Evolutionary conservation across 2,797 vertebrate genomes (phyloP).

Genomic region (Psittacula echo): DNA sequence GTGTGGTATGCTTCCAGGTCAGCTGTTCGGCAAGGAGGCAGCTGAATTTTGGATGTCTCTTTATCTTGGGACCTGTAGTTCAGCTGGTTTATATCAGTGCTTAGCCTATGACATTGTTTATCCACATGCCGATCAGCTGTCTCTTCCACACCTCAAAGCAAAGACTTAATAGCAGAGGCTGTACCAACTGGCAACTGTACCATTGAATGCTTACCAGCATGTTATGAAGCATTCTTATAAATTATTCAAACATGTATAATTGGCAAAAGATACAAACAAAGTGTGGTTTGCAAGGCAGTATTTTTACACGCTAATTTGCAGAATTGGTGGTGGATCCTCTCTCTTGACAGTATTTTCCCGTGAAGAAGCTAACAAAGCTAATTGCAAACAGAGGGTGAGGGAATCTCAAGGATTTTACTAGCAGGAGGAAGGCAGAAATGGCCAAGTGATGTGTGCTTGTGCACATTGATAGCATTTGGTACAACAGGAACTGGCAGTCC

Average conservation of each 20-base stretch:
- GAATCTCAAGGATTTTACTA: not conserved
- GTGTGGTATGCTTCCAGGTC: not conserved
- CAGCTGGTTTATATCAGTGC: not conserved
- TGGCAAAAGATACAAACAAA: slow-evolving; percentile 49
- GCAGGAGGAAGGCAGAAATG: not conserved
- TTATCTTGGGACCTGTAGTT: not conserved
- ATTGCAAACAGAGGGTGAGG: not conserved
- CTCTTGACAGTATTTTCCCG: not conserved
- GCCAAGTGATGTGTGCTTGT: fast-evolving
- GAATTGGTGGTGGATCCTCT: slow-evolving; percentile 1
- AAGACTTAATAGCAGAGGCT: not conserved
- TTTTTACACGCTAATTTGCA: slow-evolving; percentile 31
- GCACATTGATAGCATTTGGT: fast-evolving
- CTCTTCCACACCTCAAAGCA: not conserved
- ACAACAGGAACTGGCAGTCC: not conserved
- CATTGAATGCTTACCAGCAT: slow-evolving; percentile 3
- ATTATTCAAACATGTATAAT: slow-evolving; percentile 13
- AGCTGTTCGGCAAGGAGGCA: not conserved
- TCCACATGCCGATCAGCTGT: not conserved
- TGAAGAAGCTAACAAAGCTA: slow-evolving; percentile 13
- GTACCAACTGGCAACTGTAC: not conserved
- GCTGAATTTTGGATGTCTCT: not conserved
- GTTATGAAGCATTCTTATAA: not conserved
- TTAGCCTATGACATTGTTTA: slow-evolving; percentile 11
- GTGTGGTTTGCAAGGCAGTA: not conserved